A percentile compares a stretch with the other conserved stretches of the same genome.
phyloP scores from a whole-genome alignment of 2,797 vertebrate genomes.

The Molossus alvarezi region DNA sequence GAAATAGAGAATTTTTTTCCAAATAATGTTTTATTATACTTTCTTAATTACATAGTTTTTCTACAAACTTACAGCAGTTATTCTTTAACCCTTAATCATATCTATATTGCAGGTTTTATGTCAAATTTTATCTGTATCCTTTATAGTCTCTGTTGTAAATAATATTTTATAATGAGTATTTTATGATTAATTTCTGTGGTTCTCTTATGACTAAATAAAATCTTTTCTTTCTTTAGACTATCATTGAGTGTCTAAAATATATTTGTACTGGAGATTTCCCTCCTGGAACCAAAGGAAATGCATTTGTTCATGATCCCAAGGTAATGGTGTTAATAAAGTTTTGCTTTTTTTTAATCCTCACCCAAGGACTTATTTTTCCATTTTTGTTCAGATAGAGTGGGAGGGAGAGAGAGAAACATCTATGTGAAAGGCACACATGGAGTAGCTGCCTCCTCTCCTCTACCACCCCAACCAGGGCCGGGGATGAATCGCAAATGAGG shows the following conservation, averaged over 20 bases:
- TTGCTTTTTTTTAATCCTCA: not conserved
- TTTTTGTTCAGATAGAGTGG: no score
- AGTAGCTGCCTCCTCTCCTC: no score
- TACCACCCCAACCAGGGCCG: no score
- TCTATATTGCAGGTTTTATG: constrained; percentile 4
- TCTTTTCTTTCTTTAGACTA: constrained; percentile 93
- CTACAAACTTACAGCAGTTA: not conserved
- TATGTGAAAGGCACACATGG: no score
- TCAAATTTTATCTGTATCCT: not conserved
- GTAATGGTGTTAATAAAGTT: constrained; percentile 88
- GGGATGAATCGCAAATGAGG: no score
- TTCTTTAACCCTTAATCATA: constrained; percentile 29
- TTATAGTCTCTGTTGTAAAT: constrained; percentile 24
- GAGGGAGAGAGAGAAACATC: no score
- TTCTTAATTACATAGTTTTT: constrained; percentile 49
- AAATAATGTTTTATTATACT: constrained; percentile 6
- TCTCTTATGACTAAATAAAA: constrained; percentile 43
- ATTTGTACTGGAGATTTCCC: constrained; percentile 97
- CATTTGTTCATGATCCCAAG: constrained; percentile 99
- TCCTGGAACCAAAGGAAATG: constrained; percentile 97
- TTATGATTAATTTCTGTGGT: not conserved
- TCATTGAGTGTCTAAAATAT: constrained; percentile 99
- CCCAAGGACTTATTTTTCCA: no score
- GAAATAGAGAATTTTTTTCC: constrained; percentile 10
- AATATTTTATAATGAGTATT: constrained; percentile 60